Evolutionary conservation across 2,888 invertebrate genomes (phyloP), one percentile per base, ranked within the genome.

Genomic region (Sepioteuthis lessoniana): DNA sequence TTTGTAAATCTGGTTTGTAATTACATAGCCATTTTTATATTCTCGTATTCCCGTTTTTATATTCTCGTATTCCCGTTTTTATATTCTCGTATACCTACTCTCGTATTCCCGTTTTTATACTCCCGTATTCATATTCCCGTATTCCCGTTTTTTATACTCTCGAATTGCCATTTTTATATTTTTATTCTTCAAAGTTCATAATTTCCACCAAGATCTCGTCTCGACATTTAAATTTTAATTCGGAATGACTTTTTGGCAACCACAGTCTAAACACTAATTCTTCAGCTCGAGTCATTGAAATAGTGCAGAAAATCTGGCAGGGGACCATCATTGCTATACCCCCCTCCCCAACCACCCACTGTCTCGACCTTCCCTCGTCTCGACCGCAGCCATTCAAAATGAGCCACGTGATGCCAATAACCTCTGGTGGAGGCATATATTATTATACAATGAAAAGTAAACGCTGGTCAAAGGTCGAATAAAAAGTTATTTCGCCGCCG

Each of bases 261-360:
- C n/a, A 76, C n/a, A 76, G n/a, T n/a, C n/a, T 13, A 76, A n/a
- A 76, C n/a, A 76, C 76, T n/a, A 76, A 76, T n/a, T 76, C n/a
- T 76, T 76, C 76, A n/a, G 76, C 76, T 76, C 76, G n/a, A 76
- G 76, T 35, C 76, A 76, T 76, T 76, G n/a, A 76, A 76, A 76
- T 76, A 35, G 76, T 76, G n/a, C 55, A 55, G n/a, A n/a, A 76
- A 76, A n/a, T 76, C n/a, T 76, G 76, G 76, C n/a, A n/a, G 19
- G n/a, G 76, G 10, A 35, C n/a, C 16, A 76, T 76, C 16, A 76
- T n/a, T 13, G n/a, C 76, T 10, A n/a, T n/a, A 4, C 13, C 8
- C 16, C 76, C n/a, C 31, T 10, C 4, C 76, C 16, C 8, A n/a
- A 4, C n/a, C n/a, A 19, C 76, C 76, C 21, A 28, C 5, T 25